These are phyloP conservation scores for Hyperopisus bebe DNA, from an alignment of 2,113 vertebrate species.

Conservation along the genomic window DNA sequence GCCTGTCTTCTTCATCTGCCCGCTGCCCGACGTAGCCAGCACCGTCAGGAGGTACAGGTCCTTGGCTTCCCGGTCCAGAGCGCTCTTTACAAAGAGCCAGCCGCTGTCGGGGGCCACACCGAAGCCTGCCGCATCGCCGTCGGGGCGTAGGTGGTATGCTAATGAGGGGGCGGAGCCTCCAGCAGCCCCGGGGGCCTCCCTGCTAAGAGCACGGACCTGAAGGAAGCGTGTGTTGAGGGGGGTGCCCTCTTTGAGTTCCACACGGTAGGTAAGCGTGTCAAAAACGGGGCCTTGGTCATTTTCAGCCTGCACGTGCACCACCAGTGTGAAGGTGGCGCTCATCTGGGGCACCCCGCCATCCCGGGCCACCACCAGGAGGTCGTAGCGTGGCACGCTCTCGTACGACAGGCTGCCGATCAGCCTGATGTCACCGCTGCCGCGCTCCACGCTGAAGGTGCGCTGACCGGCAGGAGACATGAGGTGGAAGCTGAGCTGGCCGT, in stretches of 20 bases:
- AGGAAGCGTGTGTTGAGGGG: constrained; percentile 76
- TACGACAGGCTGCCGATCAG: constrained; percentile 67
- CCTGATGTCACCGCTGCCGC: constrained; percentile 70
- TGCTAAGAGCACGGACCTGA: constrained; percentile 81
- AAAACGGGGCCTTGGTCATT: constrained; percentile 78
- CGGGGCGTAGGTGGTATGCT: constrained; percentile 76
- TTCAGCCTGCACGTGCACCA: constrained; percentile 78
- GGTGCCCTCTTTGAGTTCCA: constrained; percentile 81
- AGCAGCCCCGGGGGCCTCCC: constrained; percentile 54
- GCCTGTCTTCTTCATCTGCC: constrained; percentile 67
- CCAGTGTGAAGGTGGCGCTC: constrained; percentile 79
- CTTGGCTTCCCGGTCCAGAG: constrained; percentile 81
- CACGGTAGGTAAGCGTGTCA: constrained; percentile 78
- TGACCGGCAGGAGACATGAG: constrained; percentile 57
- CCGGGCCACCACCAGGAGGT: constrained; percentile 72
- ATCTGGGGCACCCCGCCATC: constrained; percentile 77
- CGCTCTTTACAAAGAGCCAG: constrained; percentile 83
- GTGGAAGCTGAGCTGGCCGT: constrained; percentile 78
- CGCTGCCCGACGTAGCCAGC: constrained; percentile 67
- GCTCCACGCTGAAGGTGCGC: constrained; percentile 75
- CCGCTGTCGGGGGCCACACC: constrained; percentile 78
- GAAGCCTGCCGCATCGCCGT: constrained; percentile 80
- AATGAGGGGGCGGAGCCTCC: constrained; percentile 44
- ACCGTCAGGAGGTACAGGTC: constrained; percentile 82
- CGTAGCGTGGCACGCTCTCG: constrained; percentile 64